phyloP scores from a whole-genome alignment of 2,888 invertebrate species.

The Hermodice carunculata region DNA sequence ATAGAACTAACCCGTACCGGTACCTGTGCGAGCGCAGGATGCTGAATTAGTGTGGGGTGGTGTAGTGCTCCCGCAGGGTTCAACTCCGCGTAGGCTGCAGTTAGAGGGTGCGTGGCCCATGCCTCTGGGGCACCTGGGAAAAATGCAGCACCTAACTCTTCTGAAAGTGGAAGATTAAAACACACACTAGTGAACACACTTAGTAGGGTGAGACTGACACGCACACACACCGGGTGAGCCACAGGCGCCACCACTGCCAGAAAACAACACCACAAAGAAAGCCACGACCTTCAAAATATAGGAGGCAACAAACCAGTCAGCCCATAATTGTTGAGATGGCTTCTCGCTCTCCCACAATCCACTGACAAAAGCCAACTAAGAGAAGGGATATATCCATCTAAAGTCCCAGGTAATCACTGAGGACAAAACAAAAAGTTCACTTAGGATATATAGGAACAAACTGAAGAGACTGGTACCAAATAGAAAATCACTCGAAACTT shows the following conservation, averaged over 20 bases:
- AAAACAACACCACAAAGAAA: too few relatives aligned
- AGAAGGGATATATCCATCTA: too few relatives aligned
- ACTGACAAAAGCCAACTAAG: too few relatives aligned
- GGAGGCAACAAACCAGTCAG: too few relatives aligned
- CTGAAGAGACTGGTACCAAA: too few relatives aligned
- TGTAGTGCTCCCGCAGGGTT: constrained; percentile 73
- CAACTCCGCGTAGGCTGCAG: constrained; percentile 77
- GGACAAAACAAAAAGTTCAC: too few relatives aligned
- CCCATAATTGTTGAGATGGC: too few relatives aligned
- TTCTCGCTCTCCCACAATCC: too few relatives aligned
- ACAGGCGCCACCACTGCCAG: neutral
- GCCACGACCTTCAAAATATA: too few relatives aligned
- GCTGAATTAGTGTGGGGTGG: constrained; percentile 80
- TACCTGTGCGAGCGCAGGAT: constrained; percentile 96
- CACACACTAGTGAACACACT: constrained; percentile 27
- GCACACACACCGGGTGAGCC: neutral
- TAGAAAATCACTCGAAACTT: too few relatives aligned
- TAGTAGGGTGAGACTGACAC: constrained; percentile 18
- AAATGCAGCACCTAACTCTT: constrained; percentile 90
- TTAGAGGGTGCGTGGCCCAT: constrained; percentile 83
- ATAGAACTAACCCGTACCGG: constrained; percentile 70
- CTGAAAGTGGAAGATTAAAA: constrained; percentile 55
- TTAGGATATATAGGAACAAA: too few relatives aligned
- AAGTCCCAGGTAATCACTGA: too few relatives aligned
- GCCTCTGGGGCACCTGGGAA: constrained; percentile 95